phyloP scores from a whole-genome alignment of 2,113 vertebrate genomes.

The Zosterops japonicus region DNA sequence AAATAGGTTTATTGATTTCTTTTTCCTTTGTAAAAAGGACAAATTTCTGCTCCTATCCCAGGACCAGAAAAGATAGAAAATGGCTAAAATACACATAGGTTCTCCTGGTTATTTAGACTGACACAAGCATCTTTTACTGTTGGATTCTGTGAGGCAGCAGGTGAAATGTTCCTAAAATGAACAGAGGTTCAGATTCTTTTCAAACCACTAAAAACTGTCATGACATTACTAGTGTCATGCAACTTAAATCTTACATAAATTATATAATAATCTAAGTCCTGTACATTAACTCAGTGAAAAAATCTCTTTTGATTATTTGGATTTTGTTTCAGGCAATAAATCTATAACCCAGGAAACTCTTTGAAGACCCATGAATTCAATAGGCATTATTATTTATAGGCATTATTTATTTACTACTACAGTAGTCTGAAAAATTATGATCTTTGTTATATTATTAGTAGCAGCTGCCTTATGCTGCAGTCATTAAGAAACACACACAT shows the following conservation, averaged over 20 bases:
- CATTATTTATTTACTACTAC: background rate
- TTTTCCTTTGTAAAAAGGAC: background rate
- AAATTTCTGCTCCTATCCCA: background rate
- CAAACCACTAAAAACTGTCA: background rate
- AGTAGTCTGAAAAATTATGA: background rate
- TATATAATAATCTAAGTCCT: background rate
- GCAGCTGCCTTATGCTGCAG: background rate
- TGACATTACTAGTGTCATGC: background rate
- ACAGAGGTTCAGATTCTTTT: background rate
- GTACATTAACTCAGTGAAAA: background rate
- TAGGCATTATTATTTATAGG: background rate
- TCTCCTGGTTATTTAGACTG: background rate
- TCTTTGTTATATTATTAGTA: background rate
- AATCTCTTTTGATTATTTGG: background rate
- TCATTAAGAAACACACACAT: background rate
- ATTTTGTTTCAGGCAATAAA: background rate
- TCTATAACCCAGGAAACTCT: background rate
- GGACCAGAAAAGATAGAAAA: background rate
- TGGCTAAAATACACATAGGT: background rate
- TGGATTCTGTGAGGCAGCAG: background rate
- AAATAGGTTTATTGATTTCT: background rate
- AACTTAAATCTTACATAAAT: background rate
- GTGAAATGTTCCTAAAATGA: background rate
- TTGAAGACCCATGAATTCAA: background rate
- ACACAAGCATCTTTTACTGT: background rate